Conservation (phyloP, 37 sponge, comb jelly and placozoan species). For the Corticium candelabrum region DNA sequence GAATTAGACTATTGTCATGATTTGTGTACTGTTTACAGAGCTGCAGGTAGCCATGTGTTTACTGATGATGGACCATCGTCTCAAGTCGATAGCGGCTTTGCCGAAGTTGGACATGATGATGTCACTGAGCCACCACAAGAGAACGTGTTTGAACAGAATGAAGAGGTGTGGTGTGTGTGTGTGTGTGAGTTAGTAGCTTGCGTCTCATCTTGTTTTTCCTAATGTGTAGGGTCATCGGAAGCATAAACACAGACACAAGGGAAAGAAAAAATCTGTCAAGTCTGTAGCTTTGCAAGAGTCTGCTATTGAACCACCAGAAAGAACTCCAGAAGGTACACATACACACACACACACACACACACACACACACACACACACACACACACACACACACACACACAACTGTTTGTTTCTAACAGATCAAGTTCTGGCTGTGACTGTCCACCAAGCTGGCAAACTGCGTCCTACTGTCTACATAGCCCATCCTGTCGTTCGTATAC, state of each 20-base stretch:
- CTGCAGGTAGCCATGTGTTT: too few relatives aligned
- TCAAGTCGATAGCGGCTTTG: not conserved
- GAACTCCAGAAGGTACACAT: not conserved
- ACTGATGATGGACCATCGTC: not conserved
- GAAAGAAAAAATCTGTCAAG: too few relatives aligned
- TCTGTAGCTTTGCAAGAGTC: too few relatives aligned
- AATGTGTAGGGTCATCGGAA: too few relatives aligned
- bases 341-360: not conserved
- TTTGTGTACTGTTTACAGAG: too few relatives aligned
- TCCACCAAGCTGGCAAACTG: constrained; percentile 41
- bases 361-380: constrained; percentile 14
- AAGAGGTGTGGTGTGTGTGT: too few relatives aligned
- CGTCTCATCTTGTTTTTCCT: too few relatives aligned
- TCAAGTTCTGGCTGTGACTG: constrained; percentile 27
- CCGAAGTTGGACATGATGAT: not conserved
- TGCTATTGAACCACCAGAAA: not conserved
- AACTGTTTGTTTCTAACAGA: constrained; percentile 3
- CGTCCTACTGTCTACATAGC: constrained; percentile 31
- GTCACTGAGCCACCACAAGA: not conserved
- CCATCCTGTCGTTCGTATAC: constrained; percentile 26
- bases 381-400: constrained; percentile 13
- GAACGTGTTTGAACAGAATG: not conserved
- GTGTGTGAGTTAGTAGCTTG: too few relatives aligned
- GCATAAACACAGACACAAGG: too few relatives aligned
- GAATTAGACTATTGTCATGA: too few relatives aligned